Base-by-base conservation (phyloP, 2,888 invertebrate genomes). In the Euplagia quadripunctaria region DNA sequence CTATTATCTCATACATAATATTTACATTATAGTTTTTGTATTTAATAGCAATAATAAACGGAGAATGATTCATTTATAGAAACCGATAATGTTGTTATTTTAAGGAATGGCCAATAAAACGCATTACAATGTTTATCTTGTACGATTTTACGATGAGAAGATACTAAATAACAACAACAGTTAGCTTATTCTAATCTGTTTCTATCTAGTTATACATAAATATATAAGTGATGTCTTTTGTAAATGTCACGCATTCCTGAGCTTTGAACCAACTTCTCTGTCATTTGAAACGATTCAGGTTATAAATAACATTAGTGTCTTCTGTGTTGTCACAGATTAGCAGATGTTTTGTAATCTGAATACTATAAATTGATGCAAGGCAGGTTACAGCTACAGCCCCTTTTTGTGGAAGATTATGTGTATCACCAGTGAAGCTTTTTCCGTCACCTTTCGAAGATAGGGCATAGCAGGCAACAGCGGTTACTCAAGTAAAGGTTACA, bases 191-290 rank as follows among this genome's bases (percentile, higher is more conserved):
- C 14, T 65, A 65, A 64, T 70, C 51, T 31, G 14, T 51, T 52
- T 68, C 41, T 66, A 42, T 72, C 73, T 68, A 73, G 72, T 31
- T 31, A 31, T 31, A 31, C 31, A 31, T 31, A 31, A 31, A 1
- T 31, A 31, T 31, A 31, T 31, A 31, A 31, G 31, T 31, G 31
- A 77, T 64, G 68, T 67, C 65, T 79, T 74, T 68, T 71, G 11
- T 55, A 79, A 77, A 82, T 79, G 79, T 77, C 79, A 79, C 68
- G 63, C 72, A 82, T 82, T 82, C 81, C 77, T 68, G 12, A 3
- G n/a, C 72, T 68, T 72, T 72, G 61, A 67, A 41, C 70, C n/a
- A 70, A 64, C 58, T 75, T 79, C 68, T 69, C 11, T 52, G 43
- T 72, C 17, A 64, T 72, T 42, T 72, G 70, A 69, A 74, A 64